Evolutionary conservation across 2,113 vertebrate species (phyloP), one percentile per base, ranked within the genome.

Genomic region (Butastur rufipennis): DNA sequence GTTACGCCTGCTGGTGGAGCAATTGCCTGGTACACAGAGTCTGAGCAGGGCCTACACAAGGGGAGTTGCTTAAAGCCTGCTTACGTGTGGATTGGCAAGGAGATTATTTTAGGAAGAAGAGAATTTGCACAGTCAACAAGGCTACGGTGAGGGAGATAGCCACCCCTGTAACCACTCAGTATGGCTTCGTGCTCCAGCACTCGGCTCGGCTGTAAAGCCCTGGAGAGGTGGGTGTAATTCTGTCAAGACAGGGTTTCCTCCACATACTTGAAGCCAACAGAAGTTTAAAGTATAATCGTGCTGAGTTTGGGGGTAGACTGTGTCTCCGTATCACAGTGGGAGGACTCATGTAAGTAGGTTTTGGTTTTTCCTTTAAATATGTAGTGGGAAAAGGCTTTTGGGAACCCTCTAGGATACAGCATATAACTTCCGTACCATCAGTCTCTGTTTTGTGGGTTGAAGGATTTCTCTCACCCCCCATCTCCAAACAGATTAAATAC

Each of bases 241-340:
- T 45, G 10, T 22, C 58, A 43, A 85, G 34, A 52, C 3, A 20
- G 40, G 13, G 27, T 65, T 93, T 82, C 11, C 36, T 50, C 40
- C 22, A 1, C 36, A 2, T 27, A 0, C 6, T 62, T 6, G n/a
- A 53, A 92, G 42, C 26, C 50, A 42, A 1, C 2, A 13, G 16
- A 38, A 56, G 11, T 79, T 88, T 66, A 4, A 84, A 85, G 48
- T n/a, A 8, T 15, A 50, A 43, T 1, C 2, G 11, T 23, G 12
- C 23, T 73, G 40, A 16, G 11, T 72, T 47, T 68, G 48, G 12
- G 45, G 21, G 15, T 27, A 14, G 29, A 9, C 36, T 16, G 4
- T 29, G 47, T 40, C 23, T 82, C 25, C 25, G 2, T 66, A 10
- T 82, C 38, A 4, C 47, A 52, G n/a, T 42, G 62, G 16, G 36